Conservation (phyloP, 2,797 vertebrate genomes). For the Numenius phaeopus region DNA sequence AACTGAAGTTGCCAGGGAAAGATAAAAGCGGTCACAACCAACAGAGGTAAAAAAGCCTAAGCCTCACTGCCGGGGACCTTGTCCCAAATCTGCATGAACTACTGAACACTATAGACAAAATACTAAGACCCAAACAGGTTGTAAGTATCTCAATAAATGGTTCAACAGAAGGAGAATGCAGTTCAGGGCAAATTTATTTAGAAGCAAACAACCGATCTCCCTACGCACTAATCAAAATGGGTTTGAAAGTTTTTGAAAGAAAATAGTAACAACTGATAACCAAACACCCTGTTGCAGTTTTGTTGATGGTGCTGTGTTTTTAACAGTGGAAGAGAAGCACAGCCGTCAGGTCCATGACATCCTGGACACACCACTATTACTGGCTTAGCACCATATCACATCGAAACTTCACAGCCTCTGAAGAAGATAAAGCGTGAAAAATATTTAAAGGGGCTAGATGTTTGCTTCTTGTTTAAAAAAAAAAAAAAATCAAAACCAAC, state of each 20-base stretch:
- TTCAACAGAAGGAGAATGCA: not conserved
- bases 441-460: not conserved
- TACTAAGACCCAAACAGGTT: not conserved
- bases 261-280: not conserved
- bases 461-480: not conserved
- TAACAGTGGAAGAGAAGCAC: not conserved
- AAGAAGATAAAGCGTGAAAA: not conserved
- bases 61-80: not conserved
- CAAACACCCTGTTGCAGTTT: not conserved
- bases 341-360: not conserved
- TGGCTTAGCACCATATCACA: not conserved
- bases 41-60: not conserved
- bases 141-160: not conserved
- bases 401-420: not conserved
- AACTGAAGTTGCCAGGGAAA: not conserved
- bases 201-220: not conserved
- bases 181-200: not conserved
- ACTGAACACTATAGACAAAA: not conserved
- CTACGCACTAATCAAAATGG: not conserved
- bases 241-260: not conserved
- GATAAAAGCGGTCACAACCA: not conserved
- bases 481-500: not conserved
- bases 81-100: not conserved
- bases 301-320: not conserved
- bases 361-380: not conserved